A percentile compares a stretch with the other conserved stretches of the same genome.
Conservation (phyloP, 2,888 invertebrate genomes). For the Amphimallon solstitiale region DNA sequence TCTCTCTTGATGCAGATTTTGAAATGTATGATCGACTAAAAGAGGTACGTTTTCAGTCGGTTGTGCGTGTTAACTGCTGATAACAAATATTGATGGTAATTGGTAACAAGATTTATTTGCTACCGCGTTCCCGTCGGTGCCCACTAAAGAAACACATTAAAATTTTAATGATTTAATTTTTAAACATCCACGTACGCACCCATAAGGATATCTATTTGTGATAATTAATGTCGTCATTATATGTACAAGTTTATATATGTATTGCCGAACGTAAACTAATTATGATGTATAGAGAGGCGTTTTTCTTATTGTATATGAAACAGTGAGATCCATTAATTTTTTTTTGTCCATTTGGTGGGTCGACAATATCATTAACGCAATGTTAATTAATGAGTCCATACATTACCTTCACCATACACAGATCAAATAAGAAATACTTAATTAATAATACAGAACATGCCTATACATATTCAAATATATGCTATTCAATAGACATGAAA, state of each 20-base stretch:
- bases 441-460: constrained; percentile 25
- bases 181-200: constrained; percentile 29
- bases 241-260: constrained; percentile 21
- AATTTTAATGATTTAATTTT: constrained; percentile 35
- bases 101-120: constrained; percentile 32
- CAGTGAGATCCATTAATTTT: constrained; percentile 12
- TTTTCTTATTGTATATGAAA: constrained; percentile 9
- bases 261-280: constrained; percentile 29
- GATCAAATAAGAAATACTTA: constrained; percentile 32
- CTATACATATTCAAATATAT: not conserved
- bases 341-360: constrained; percentile 1
- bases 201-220: constrained; percentile 30
- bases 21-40: constrained; percentile 17
- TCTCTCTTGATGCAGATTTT: too few species aligned
- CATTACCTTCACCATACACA: constrained; percentile 12
- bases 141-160: constrained; percentile 29
- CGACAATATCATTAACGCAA: constrained; percentile 18
- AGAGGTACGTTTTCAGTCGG: constrained; percentile 6
- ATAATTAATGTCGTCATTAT: constrained; percentile 28
- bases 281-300: constrained; percentile 19
- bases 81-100: constrained; percentile 34
- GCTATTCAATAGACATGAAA: not conserved
- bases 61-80: constrained; percentile 20
- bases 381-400: constrained; percentile 30
- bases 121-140: constrained; percentile 9